Conservation (phyloP, 64 coral and sea anemone genomes). For the Hydrozoanthus tunicans region DNA sequence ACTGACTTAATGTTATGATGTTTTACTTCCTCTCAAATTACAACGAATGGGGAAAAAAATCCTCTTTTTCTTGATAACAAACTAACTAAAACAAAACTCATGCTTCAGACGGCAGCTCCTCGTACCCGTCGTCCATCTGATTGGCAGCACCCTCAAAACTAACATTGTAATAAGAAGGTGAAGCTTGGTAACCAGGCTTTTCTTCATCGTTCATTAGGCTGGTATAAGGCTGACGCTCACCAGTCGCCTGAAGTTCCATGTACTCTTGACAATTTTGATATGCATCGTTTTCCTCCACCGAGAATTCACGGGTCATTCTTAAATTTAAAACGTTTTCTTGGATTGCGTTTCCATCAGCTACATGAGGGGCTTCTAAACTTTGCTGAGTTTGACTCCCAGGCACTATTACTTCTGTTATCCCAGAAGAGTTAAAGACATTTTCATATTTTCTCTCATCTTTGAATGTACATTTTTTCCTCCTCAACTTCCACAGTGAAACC, state of each 20-base stretch:
- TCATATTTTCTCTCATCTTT: not conserved
- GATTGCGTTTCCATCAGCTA: not conserved
- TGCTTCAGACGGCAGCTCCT: not conserved
- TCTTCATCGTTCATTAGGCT: not conserved
- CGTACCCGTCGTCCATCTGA: not conserved
- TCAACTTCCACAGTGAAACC: not conserved
- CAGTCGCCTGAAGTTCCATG: conserved; percentile 1
- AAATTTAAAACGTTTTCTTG: not conserved
- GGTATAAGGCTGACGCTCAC: not conserved
- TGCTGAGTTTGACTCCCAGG: not conserved
- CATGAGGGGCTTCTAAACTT: not conserved
- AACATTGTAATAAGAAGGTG: not conserved
- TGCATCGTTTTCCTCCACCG: not conserved
- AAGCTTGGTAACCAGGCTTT: not conserved
- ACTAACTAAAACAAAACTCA: not conserved
- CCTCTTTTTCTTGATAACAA: no score
- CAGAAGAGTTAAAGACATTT: not conserved
- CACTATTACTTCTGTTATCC: not conserved
- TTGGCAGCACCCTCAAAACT: not conserved
- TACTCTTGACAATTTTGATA: not conserved
- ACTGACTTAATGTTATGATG: no score
- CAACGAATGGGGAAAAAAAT: no score
- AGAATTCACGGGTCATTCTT: not conserved
- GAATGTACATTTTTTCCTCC: not conserved
- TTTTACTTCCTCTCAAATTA: no score